Evolutionary conservation across 1,140 invertebrate species (phyloP).

Genomic region (Metaphire vulgaris): DNA sequence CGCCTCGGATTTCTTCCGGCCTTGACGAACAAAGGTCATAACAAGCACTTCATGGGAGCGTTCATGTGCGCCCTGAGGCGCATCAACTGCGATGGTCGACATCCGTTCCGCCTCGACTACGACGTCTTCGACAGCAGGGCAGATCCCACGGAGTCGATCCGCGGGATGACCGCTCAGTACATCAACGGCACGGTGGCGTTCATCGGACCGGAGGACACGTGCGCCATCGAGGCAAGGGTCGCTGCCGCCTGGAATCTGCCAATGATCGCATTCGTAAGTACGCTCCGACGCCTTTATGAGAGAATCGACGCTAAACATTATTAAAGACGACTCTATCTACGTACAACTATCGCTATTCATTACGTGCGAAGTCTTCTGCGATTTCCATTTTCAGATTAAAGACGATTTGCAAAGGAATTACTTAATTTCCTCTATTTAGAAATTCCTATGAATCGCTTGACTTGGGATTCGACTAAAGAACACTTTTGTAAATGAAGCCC

Average conservation of each 20-base stretch:
- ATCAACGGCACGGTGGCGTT: constrained; percentile 80
- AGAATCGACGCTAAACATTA: too few species aligned
- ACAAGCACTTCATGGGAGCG: constrained; percentile 6
- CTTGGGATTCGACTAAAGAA: too few species aligned
- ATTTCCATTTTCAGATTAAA: too few species aligned
- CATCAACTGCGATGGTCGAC: constrained; percentile 5
- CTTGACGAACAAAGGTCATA: not conserved
- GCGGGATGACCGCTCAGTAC: constrained; percentile 81
- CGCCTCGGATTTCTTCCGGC: constrained; percentile 3
- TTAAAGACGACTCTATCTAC: too few species aligned
- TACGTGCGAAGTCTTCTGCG: too few species aligned
- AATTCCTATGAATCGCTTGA: too few species aligned
- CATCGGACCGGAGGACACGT: constrained; percentile 90
- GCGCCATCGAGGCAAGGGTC: constrained; percentile 85
- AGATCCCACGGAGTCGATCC: constrained; percentile 73
- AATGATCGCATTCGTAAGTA: constrained; percentile 94
- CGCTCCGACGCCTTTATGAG: too few species aligned
- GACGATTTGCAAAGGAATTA: too few species aligned
- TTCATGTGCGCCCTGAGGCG: not conserved
- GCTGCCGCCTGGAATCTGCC: constrained; percentile 88
- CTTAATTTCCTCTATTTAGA: too few species aligned
- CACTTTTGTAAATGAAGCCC: too few species aligned
- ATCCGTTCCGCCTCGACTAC: too few species aligned
- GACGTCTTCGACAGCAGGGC: constrained; percentile 73
- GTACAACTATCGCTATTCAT: too few species aligned